Evolutionary conservation across 2,797 vertebrate species (phyloP).

Genomic region (Notoglanidium macrostoma): DNA sequence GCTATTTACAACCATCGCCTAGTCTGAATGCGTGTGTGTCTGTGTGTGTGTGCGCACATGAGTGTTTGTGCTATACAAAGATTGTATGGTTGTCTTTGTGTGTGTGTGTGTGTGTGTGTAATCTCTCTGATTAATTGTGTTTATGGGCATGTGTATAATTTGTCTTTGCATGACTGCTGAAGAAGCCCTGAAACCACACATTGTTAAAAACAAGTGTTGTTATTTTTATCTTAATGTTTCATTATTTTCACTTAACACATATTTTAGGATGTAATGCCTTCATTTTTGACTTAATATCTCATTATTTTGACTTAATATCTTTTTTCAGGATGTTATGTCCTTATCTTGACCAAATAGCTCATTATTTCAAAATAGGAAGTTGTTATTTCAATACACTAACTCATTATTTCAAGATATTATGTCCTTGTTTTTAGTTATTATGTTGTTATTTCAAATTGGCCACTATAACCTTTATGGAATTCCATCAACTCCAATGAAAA

Average conservation of each 20-base stretch:
- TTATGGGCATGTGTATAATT: background rate
- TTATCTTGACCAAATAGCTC: background rate
- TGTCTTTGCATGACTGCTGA: background rate
- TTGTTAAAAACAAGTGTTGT: background rate
- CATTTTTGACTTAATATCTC: too few relatives aligned
- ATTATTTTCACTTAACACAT: background rate
- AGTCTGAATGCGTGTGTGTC: background rate
- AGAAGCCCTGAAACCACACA: background rate
- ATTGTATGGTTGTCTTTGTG: background rate
- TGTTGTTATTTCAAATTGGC: background rate
- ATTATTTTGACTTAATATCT: background rate
- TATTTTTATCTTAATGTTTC: background rate
- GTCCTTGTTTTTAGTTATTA: background rate
- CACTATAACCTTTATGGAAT: background rate
- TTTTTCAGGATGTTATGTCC: background rate
- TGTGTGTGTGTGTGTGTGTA: constrained; percentile 16
- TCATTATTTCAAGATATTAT: background rate
- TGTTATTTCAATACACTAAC: background rate
- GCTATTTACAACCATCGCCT: constrained; percentile 28
- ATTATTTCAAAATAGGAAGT: background rate
- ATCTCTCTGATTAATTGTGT: background rate
- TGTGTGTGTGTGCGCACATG: background rate
- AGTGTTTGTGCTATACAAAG: background rate
- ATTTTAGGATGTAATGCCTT: too few relatives aligned
- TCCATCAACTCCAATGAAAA: background rate